Percentiles rank a stretch among this genome's conserved stretches.
These are phyloP conservation scores for Drosophila equinoxialis DNA, from an alignment of 1,140 invertebrate genomes.

Conservation along the genomic window DNA sequence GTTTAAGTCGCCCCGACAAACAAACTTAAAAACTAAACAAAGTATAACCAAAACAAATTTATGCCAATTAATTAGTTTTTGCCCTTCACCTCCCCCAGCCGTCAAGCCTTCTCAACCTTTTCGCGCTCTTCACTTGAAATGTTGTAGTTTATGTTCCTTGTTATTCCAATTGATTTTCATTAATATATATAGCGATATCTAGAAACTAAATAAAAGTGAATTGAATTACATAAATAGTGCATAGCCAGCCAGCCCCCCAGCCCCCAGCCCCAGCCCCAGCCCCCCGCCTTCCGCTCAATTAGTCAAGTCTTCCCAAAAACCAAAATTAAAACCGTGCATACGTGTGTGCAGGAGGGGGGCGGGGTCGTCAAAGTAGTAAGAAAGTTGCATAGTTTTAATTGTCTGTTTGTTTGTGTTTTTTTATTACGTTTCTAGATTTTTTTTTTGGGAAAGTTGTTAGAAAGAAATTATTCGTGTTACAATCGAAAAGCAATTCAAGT, in stretches of 20 bases:
- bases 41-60: conserved; percentile 4
- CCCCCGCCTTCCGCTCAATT: conserved; percentile 12
- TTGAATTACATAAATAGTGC: background rate
- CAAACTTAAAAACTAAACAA: no score
- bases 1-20: conserved; percentile 52
- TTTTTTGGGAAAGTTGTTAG: conserved; percentile 2
- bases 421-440: conserved; percentile 29
- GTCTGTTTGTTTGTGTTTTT: conserved; percentile 28
- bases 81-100: background rate
- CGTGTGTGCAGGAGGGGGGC: conserved; percentile 15
- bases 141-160: conserved; percentile 27
- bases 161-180: conserved; percentile 34
- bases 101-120: background rate
- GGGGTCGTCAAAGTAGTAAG: background rate
- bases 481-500: conserved; percentile 76
- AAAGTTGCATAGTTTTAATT: conserved; percentile 66
- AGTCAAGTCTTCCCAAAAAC: conserved; percentile 28
- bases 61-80: background rate
- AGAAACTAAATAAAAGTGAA: background rate
- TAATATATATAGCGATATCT: conserved; percentile 11
- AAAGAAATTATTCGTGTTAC: background rate
- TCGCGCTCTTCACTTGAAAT: conserved; percentile 39
- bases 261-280: background rate
- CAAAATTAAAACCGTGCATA: conserved; percentile 21
- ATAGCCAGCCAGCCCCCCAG: background rate